These are phyloP conservation scores for Muraenolepis orangiensis DNA, from an alignment of 2,797 vertebrate species.

Conservation along the genomic window DNA sequence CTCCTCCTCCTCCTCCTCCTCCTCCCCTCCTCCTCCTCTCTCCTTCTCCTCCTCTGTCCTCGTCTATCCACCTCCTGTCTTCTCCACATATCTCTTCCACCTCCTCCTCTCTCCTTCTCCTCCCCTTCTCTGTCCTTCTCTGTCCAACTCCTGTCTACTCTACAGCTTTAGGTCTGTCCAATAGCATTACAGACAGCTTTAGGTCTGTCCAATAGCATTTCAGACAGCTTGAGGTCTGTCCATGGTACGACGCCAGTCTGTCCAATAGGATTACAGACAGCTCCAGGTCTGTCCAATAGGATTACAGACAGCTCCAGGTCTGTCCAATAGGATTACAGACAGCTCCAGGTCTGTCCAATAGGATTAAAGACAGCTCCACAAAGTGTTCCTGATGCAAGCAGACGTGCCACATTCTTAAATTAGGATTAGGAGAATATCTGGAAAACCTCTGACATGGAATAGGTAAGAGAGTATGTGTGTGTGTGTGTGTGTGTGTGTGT, in stretches of 20 bases:
- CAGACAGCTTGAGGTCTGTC: too few species aligned
- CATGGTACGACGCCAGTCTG: too few species aligned
- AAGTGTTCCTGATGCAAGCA: slow-evolving; percentile 36
- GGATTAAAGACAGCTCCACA: slow-evolving; percentile 39
- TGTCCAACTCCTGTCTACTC: too few species aligned
- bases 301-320: too few species aligned
- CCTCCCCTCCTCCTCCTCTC: too few species aligned
- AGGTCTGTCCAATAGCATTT: too few species aligned
- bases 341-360: slow-evolving; percentile 27
- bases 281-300: too few species aligned
- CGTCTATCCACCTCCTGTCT: neutral
- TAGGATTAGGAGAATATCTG: slow-evolving; percentile 59
- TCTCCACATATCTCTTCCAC: neutral
- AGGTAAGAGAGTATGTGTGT: slow-evolving; percentile 44
- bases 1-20: slow-evolving; percentile 9
- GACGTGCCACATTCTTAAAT: slow-evolving; percentile 40
- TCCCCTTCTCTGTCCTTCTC: neutral
- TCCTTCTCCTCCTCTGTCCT: too few species aligned
- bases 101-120: slow-evolving; percentile 16
- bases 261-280: too few species aligned
- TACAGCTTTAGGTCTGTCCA: too few species aligned
- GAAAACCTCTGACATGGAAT: slow-evolving; percentile 47
- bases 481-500: slow-evolving; percentile 39
- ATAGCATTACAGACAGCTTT: too few species aligned
- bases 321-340: slow-evolving; percentile 2